A percentile compares a stretch with the other conserved stretches of the same genome.
Conservation (phyloP, 2,113 vertebrate genomes). For the Agapornis roseicollis region DNA sequence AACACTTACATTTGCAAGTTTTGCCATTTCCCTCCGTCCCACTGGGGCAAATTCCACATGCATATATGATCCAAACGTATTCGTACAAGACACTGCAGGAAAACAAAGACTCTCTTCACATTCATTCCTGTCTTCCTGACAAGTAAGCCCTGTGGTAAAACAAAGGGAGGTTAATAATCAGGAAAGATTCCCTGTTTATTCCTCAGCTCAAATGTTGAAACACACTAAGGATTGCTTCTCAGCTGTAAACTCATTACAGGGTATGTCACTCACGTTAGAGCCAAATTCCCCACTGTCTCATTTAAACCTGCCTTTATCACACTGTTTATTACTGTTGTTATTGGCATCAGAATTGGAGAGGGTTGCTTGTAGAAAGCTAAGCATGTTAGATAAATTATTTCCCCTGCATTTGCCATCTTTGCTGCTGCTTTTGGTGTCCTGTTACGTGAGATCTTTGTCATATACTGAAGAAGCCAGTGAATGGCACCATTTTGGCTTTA, state of each 20-base stretch:
- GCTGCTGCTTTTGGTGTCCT: not conserved
- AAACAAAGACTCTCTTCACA: slow-evolving; percentile 75
- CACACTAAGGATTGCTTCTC: slow-evolving; percentile 1
- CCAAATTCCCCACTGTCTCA: slow-evolving; percentile 20
- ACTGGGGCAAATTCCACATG: slow-evolving; percentile 72
- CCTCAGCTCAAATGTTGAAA: not conserved
- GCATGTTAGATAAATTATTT: not conserved
- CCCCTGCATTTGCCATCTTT: not conserved
- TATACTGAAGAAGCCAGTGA: not conserved
- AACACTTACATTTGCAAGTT: slow-evolving; percentile 69
- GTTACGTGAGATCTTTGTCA: not conserved
- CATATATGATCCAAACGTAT: slow-evolving; percentile 75
- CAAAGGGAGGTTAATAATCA: slow-evolving; percentile 29
- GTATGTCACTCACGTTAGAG: not conserved
- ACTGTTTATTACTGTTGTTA: slow-evolving; percentile 1
- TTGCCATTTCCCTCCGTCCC: slow-evolving; percentile 75
- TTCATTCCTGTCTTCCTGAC: slow-evolving; percentile 79
- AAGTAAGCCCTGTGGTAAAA: slow-evolving; percentile 69
- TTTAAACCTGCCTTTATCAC: slow-evolving; percentile 34
- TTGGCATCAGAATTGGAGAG: not conserved
- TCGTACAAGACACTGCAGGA: slow-evolving; percentile 71
- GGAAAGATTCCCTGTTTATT: slow-evolving; percentile 16
- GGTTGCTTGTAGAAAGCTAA: not conserved
- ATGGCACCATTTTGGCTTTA: not conserved
- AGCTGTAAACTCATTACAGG: slow-evolving; percentile 19